A percentile compares a stretch with the other conserved stretches of the same genome.
Evolutionary conservation across 2,113 vertebrate species (phyloP).

Genomic region (Tenrec ecaudatus): DNA sequence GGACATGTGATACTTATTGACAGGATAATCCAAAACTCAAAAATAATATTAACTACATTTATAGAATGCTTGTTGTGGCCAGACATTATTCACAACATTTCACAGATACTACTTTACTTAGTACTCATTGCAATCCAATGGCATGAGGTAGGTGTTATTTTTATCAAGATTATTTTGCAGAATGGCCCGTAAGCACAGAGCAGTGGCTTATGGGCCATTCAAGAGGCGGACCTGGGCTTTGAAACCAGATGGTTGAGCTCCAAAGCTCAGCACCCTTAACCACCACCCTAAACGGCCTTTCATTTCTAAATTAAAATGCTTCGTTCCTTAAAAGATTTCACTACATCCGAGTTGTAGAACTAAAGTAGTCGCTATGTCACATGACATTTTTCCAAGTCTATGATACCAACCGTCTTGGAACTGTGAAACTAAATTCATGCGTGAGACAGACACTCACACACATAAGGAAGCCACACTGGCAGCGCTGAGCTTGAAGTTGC

Average conservation of each 20-base stretch:
- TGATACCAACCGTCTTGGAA: slow-evolving; percentile 1
- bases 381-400: slow-evolving; percentile 37
- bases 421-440: not conserved
- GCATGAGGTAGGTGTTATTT: not conserved
- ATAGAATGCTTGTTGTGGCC: not conserved
- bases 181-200: slow-evolving; percentile 36
- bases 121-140: not conserved
- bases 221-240: not conserved
- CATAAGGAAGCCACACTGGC: not conserved
- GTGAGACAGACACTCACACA: not conserved
- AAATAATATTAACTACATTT: slow-evolving; percentile 8
- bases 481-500: not conserved
- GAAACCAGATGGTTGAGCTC: slow-evolving; percentile 33
- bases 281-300: slow-evolving; percentile 31
- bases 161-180: slow-evolving; percentile 19
- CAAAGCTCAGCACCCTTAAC: slow-evolving; percentile 40
- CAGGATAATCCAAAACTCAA: not conserved
- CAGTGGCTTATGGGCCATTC: not conserved
- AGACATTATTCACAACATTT: slow-evolving; percentile 47
- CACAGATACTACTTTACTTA: slow-evolving; percentile 21
- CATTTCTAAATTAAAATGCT: slow-evolving; percentile 58
- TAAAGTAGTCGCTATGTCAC: slow-evolving; percentile 26
- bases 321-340: slow-evolving; percentile 39
- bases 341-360: not conserved
- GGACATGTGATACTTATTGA: not conserved